These are phyloP conservation scores for Beris chalybata DNA, from an alignment of 2,888 invertebrate genomes.

Conservation along the genomic window DNA sequence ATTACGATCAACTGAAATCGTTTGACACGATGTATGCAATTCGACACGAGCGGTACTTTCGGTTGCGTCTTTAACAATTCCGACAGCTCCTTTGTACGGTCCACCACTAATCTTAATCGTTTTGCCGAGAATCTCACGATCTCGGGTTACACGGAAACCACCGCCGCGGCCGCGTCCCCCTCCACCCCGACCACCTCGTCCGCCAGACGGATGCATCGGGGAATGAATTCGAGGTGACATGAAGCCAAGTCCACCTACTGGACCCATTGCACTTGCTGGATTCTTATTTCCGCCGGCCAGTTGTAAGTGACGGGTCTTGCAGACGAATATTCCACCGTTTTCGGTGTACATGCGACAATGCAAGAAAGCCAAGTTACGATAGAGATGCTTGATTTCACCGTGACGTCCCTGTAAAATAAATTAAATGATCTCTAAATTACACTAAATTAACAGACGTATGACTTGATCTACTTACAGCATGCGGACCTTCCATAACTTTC, in stretches of 20 bases:
- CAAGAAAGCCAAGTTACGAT: conserved; percentile 92
- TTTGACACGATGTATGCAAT: conserved; percentile 95
- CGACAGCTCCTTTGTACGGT: conserved; percentile 93
- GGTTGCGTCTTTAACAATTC: conserved; percentile 98
- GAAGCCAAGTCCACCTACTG: conserved; percentile 66
- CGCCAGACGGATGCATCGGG: conserved; percentile 83
- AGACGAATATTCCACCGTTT: conserved; percentile 98
- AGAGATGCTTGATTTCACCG: conserved; percentile 97
- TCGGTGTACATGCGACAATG: conserved; percentile 94
- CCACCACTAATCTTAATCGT: conserved; percentile 98
- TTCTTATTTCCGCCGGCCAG: conserved; percentile 81
- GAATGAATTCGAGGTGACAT: conserved; percentile 94
- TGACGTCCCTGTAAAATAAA: conserved; percentile 66
- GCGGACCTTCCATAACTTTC: conserved; percentile 95
- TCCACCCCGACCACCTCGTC: conserved; percentile 55
- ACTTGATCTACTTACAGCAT: conserved; percentile 65
- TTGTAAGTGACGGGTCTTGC: conserved; percentile 90
- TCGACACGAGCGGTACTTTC: conserved; percentile 94
- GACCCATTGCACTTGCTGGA: conserved; percentile 51
- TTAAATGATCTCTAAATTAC: conserved; percentile 42
- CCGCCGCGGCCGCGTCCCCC: conserved; percentile 59
- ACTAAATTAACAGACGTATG: conserved; percentile 28
- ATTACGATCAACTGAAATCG: conserved; percentile 92
- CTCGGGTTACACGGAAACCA: conserved; percentile 73
- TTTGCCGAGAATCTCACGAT: conserved; percentile 91